Conservation (phyloP, 2,797 vertebrate genomes). For the Tangara arthus region DNA sequence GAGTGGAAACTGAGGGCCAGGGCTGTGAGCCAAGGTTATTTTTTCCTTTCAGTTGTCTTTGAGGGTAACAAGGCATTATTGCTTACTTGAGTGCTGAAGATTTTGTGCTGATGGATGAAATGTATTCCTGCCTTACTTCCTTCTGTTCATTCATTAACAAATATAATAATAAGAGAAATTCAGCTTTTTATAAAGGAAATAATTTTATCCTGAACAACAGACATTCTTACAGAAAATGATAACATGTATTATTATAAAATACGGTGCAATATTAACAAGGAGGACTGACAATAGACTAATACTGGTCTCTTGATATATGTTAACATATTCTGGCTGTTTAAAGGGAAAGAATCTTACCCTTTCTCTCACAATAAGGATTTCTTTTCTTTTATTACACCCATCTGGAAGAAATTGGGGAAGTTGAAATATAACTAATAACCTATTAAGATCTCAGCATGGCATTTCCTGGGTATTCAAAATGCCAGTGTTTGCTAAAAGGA, state of each 20-base stretch:
- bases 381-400: background rate
- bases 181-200: background rate
- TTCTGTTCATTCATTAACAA: background rate
- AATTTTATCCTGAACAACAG: background rate
- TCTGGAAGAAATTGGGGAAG: slow-evolving; percentile 18
- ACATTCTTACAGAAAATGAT: background rate
- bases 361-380: background rate
- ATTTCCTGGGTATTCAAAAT: slow-evolving; percentile 44
- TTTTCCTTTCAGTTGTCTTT: background rate
- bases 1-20: background rate
- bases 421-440: background rate
- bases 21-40: background rate
- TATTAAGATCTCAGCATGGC: background rate
- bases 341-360: background rate
- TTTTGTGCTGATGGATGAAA: background rate
- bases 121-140: background rate
- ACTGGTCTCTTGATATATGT: background rate
- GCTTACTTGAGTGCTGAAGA: background rate
- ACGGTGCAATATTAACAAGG: background rate
- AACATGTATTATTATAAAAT: background rate
- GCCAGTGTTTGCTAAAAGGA: slow-evolving; percentile 18
- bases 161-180: background rate
- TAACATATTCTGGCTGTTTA: background rate
- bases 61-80: background rate
- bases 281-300: background rate